Conservation (phyloP, 2,888 invertebrate genomes). For the Luffia ferchaultella region DNA sequence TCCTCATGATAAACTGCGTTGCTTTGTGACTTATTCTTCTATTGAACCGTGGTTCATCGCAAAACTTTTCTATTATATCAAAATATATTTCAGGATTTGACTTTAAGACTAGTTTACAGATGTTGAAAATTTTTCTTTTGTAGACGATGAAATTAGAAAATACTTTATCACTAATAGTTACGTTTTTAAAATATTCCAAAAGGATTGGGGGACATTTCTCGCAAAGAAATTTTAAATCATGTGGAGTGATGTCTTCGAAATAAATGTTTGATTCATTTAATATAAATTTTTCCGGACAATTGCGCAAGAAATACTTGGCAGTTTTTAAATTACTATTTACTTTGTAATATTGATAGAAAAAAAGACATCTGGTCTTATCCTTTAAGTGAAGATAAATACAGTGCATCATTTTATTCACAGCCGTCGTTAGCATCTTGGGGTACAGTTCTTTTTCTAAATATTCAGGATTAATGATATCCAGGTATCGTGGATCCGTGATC, state of each 20-base stretch:
- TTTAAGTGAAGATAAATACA: conserved; percentile 27
- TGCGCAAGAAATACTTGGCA: conserved; percentile 29
- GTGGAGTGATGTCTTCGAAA: conserved; percentile 25
- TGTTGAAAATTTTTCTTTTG: conserved; percentile 22
- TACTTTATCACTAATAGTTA: conserved; percentile 20
- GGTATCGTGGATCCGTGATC: conserved; percentile 21
- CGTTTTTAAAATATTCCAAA: conserved; percentile 27
- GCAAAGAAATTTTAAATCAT: conserved; percentile 28
- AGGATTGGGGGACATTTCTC: conserved; percentile 28
- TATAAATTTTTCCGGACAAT: conserved; percentile 28
- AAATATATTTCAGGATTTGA: conserved; percentile 25
- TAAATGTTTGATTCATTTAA: conserved; percentile 20
- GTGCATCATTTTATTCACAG: conserved; percentile 33
- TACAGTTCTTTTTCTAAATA: conserved; percentile 32
- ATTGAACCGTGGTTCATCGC: conserved; percentile 14
- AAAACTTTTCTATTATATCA: conserved; percentile 31
- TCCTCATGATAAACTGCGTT: neutral
- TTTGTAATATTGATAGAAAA: conserved; percentile 34
- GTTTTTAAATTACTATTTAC: conserved; percentile 18
- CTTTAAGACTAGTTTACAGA: conserved; percentile 28
- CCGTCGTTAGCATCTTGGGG: conserved; percentile 34
- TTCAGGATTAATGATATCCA: conserved; percentile 30
- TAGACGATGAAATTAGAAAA: conserved; percentile 19
- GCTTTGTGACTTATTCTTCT: conserved; percentile 17
- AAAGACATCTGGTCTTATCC: conserved; percentile 25